phyloP scores from a whole-genome alignment of 2,113 vertebrate species.

The Dunckerocampus dactyliophorus region DNA sequence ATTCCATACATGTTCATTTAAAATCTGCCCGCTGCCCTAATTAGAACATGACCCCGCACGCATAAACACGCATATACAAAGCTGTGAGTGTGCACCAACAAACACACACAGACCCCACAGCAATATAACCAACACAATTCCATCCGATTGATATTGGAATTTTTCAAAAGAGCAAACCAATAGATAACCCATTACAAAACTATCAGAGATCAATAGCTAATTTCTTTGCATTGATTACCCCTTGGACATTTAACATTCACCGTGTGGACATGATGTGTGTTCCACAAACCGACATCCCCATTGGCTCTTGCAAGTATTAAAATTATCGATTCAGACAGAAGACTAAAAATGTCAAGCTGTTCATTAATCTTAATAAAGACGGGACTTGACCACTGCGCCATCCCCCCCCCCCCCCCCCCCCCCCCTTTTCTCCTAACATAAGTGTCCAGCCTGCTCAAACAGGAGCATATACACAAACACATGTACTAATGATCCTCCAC shows the following conservation, averaged over 20 bases:
- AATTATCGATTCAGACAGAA: slow-evolving; percentile 80
- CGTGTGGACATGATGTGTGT: slow-evolving; percentile 80
- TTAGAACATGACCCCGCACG: slow-evolving; percentile 76
- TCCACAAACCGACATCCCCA: slow-evolving; percentile 73
- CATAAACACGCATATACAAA: slow-evolving; percentile 26
- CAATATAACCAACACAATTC: slow-evolving; percentile 78
- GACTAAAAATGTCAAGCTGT: slow-evolving; percentile 87
- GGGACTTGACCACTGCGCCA: slow-evolving; percentile 65
- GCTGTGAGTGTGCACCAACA: slow-evolving; percentile 14
- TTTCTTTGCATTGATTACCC: slow-evolving; percentile 93
- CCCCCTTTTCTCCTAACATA: slow-evolving; percentile 47
- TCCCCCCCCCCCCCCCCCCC: slow-evolving; percentile 11
- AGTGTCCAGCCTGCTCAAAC: slow-evolving; percentile 55
- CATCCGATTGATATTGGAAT: slow-evolving; percentile 85
- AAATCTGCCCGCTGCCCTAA: slow-evolving; percentile 80
- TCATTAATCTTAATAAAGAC: slow-evolving; percentile 83
- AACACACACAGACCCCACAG: slow-evolving; percentile 38
- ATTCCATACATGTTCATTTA: slow-evolving; percentile 68
- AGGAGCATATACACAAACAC: slow-evolving; percentile 45
- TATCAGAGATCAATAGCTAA: slow-evolving; percentile 95
- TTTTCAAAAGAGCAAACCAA: slow-evolving; percentile 94
- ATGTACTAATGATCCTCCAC: slow-evolving; percentile 58
- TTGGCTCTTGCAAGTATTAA: slow-evolving; percentile 81
- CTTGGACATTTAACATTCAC: slow-evolving; percentile 88
- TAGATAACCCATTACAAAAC: slow-evolving; percentile 92